Evolutionary conservation across 2,113 vertebrate species (phyloP), one percentile per base, ranked within the genome.

Genomic region (Columba livia): DNA sequence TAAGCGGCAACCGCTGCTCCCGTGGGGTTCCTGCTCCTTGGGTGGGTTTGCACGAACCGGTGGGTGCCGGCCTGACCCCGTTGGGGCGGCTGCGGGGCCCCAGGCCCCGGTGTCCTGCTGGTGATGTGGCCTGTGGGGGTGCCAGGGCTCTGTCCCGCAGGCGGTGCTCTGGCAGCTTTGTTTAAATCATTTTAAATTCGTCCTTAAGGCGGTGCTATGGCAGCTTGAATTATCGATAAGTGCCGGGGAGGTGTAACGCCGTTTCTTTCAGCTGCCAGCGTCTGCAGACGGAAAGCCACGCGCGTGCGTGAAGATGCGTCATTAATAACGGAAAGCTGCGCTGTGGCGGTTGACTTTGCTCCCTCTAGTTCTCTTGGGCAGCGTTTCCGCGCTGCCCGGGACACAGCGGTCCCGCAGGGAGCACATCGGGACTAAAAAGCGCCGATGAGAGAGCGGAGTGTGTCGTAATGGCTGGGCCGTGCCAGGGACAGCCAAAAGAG

Each of bases 1-100:
- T 10, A 8, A 40, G 10, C 3, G 2, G 2, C 17, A 51, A 4
- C 4, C 3, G 9, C 14, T 2, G n/a, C 9, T 42, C 11, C 34
- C 2, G 10, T 6, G 5, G 34, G 24, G 6, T 50, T 6, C 4
- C 10, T 58, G 38, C 18, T 31, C 12, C 12, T 14, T 2, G 1
- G 50, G 34, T 3, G 17, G 65, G 40, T 15, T 10, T 28, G n/a
- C 6, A 16, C 15, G 28, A 24, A 5, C 28, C 8, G 15, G 29
- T 7, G 48, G n/a, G 40, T 3, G 56, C 1, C 4, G 64, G n/a
- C 15, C 15, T 11, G 54, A 6, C 24, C 8, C 40, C n/a, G 48
- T 20, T 5, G 23, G 28, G 42, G 58, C 17, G 34, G 54, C n/a
- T 5, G n/a, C 32, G 9, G 40, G 20, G 53, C 12, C 23, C 38